Evolutionary conservation across 2,797 vertebrate species (phyloP).

Genomic region (Acipenser oxyrinchus): DNA sequence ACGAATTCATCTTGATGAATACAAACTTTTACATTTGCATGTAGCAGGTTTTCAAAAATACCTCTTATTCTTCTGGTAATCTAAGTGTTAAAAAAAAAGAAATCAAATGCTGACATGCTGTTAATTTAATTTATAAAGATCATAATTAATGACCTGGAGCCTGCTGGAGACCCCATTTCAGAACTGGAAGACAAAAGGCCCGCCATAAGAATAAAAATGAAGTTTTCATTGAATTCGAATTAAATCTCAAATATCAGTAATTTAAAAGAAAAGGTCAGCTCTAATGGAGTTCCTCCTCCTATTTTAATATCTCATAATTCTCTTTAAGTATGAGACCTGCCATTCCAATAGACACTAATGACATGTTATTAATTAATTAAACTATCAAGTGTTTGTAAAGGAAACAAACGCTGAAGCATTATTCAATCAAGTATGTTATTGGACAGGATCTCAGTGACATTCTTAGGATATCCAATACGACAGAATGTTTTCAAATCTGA

Average conservation of each 20-base stretch:
- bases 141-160: conserved; percentile 65
- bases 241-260: conserved; percentile 72
- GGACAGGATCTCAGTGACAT: not conserved
- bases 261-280: conserved; percentile 69
- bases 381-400: conserved; percentile 60
- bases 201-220: conserved; percentile 54
- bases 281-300: conserved; percentile 59
- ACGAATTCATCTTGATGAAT: too few species aligned
- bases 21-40: too few species aligned
- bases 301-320: conserved; percentile 51
- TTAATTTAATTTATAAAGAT: conserved; percentile 71
- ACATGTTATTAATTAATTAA: conserved; percentile 56
- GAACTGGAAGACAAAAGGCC: conserved; percentile 43
- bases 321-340: conserved; percentile 48
- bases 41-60: too few species aligned
- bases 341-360: conserved; percentile 46
- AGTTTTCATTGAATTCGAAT: conserved; percentile 67
- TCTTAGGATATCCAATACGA: not conserved
- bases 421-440: conserved; percentile 42
- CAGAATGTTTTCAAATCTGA: too few species aligned
- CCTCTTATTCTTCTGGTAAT: conserved; percentile 35
- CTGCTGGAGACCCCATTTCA: conserved; percentile 54
- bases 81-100: conserved; percentile 43
- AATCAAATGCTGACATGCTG: conserved; percentile 53
- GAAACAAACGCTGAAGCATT: conserved; percentile 51